Base-by-base conservation (phyloP, 2,888 invertebrate species). In the Andrena flavipes region DNA sequence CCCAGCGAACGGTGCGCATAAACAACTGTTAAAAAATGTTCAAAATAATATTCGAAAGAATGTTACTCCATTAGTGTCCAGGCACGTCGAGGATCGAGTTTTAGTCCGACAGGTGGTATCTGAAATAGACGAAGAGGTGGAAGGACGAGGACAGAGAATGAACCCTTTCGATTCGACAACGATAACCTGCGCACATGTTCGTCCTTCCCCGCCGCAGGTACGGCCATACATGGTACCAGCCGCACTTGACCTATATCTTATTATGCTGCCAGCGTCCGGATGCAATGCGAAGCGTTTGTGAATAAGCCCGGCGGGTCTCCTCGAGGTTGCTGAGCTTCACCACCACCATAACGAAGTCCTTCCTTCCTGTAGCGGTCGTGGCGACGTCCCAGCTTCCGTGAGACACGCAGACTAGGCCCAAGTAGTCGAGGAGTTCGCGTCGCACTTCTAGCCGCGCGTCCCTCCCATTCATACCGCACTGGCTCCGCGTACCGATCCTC, bases 161-260 rank as follows among this genome's bases (percentile, higher is more conserved):
- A 87, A 87, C 87, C 85, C 87, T 88, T 89, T 87, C 84, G 75
- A 87, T 79, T 80, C 72, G 84, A 74, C 76, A 81, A 69, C 81
- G 88, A 87, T 82, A 82, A 87, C 73, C 71, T 65, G 63, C 63
- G 68, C 69, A 59, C 78, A 54, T 74, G 69, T 76, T 85, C 76
- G 84, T 89, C 86, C 89, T 89, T 89, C 84, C 85, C 76, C 86
- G 68, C 82, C 79, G 82, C 79, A 72, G 81, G 80, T 80, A 86
- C 82, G 84, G 88, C 91, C 91, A 91, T 92, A 91, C 91, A 91
- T 89, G 91, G 92, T 89, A 92, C 92, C 91, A 87, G 92, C 92
- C 92, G 93, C 93, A 93, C 93, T 93, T 93, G 93, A 93, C 93
- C 93, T 89, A 93, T 93, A 93, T 93, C 91, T 93, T 93, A 91